These are phyloP conservation scores for Tetraodon nigroviridis DNA, from an alignment of 2,113 vertebrate genomes.

Conservation along the genomic window DNA sequence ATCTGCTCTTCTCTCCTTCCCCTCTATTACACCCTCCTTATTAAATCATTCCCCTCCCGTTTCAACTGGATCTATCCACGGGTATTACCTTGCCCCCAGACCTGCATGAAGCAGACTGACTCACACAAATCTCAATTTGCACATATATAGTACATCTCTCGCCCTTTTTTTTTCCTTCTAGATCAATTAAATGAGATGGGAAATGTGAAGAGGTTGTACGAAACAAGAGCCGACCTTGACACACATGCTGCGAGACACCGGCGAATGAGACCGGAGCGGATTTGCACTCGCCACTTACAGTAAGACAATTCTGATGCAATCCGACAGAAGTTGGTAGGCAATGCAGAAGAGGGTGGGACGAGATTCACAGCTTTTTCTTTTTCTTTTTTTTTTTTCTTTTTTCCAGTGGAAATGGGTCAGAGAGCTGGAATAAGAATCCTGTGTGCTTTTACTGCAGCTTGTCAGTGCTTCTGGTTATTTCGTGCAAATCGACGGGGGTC, in stretches of 20 bases:
- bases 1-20: conserved; percentile 44
- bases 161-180: not conserved
- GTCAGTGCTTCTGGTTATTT: conserved; percentile 49
- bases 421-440: conserved; percentile 51
- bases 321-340: conserved; percentile 14
- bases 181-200: conserved; percentile 38
- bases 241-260: not conserved
- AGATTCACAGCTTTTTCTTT: conserved; percentile 14
- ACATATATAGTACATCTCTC: conserved; percentile 8
- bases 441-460: conserved; percentile 23
- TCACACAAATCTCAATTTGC: conserved; percentile 24
- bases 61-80: conserved; percentile 48
- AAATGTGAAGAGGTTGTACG: conserved; percentile 10
- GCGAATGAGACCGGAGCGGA: conserved; percentile 15
- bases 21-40: conserved; percentile 58
- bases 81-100: conserved; percentile 44
- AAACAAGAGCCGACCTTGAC: conserved; percentile 39
- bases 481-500: conserved; percentile 49
- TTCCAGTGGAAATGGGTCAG: conserved; percentile 58
- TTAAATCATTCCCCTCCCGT: conserved; percentile 64
- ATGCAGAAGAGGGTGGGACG: conserved; percentile 18
- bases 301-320: conserved; percentile 27
- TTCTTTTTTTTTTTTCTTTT: not conserved
- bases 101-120: conserved; percentile 3
- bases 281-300: not conserved